A percentile compares a stretch with the other conserved stretches of the same genome.
Evolutionary conservation across 2,888 invertebrate genomes (phyloP).

Genomic region (Hyposoter didymator): DNA sequence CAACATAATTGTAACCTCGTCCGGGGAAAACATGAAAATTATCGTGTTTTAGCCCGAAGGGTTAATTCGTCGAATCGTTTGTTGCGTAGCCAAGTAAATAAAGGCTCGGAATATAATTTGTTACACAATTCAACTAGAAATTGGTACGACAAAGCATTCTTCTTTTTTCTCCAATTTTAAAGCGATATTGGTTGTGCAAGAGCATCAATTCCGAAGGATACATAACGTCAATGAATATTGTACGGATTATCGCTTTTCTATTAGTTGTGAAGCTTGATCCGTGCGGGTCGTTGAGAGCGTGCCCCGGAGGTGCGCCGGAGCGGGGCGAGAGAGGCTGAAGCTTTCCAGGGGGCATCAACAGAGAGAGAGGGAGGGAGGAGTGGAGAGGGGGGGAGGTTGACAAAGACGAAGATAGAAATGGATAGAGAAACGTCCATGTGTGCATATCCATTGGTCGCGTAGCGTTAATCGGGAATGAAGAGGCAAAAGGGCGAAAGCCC

Average conservation of each 20-base stretch:
- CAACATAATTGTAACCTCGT: not conserved
- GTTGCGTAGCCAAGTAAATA: too few species aligned
- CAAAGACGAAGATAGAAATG: constrained; percentile 7
- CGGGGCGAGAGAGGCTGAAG: constrained; percentile 45
- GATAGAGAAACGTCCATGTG: constrained; percentile 10
- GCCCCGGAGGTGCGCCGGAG: constrained; percentile 53
- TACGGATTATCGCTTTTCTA: constrained; percentile 67
- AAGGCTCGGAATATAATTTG: not conserved
- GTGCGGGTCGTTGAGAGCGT: constrained; percentile 61
- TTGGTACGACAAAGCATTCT: not conserved
- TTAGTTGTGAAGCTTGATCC: constrained; percentile 67
- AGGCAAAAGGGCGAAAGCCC: constrained; percentile 29
- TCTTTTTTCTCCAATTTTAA: not conserved
- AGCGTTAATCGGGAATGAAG: constrained; percentile 19
- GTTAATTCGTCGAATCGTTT: not conserved
- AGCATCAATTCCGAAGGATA: constrained; percentile 35
- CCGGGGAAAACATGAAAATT: not conserved
- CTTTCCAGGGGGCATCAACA: constrained; percentile 52
- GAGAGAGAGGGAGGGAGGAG: constrained; percentile 27
- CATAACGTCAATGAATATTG: constrained; percentile 63
- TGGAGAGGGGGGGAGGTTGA: not conserved
- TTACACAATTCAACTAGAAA: not conserved
- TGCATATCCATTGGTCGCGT: constrained; percentile 18
- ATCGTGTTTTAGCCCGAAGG: not conserved
- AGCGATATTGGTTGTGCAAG: not conserved